Evolutionary conservation across 2,888 invertebrate genomes (phyloP).

Genomic region (Microctonus brassicae): DNA sequence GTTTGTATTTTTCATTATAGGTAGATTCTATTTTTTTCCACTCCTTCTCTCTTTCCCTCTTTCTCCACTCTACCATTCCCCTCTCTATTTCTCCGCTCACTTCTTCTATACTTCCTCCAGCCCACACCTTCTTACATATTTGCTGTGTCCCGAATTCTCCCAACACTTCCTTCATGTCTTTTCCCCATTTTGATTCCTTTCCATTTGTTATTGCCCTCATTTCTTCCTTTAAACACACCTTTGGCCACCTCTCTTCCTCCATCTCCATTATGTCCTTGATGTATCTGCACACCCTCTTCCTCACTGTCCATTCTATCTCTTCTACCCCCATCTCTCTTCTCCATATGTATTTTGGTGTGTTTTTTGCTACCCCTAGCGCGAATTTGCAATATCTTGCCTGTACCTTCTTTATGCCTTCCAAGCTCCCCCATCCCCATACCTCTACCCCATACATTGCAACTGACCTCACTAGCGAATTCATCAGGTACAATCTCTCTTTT

Average conservation of each 20-base stretch:
- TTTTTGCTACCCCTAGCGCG: too few species aligned
- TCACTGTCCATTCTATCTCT: constrained; percentile 1
- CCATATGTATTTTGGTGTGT: too few species aligned
- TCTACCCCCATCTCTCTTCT: too few species aligned
- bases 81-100: too few species aligned
- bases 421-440: background rate
- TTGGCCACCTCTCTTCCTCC: background rate
- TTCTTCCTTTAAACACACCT: background rate
- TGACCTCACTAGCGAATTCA: background rate
- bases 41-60: background rate
- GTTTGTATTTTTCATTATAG: background rate
- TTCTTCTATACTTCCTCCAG: too few species aligned
- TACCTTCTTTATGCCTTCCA: background rate
- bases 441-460: constrained; percentile 3
- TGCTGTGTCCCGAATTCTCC: too few species aligned
- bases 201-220: background rate
- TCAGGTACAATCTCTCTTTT: background rate
- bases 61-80: background rate
- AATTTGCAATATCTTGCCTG: background rate
- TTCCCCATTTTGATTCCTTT: background rate
- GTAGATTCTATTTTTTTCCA: background rate
- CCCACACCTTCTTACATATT: too few species aligned
- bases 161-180: background rate
- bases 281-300: background rate
- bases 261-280: background rate